These are phyloP conservation scores for Rhinoderma darwinii DNA, from an alignment of 2,113 vertebrate genomes.

Conservation along the genomic window DNA sequence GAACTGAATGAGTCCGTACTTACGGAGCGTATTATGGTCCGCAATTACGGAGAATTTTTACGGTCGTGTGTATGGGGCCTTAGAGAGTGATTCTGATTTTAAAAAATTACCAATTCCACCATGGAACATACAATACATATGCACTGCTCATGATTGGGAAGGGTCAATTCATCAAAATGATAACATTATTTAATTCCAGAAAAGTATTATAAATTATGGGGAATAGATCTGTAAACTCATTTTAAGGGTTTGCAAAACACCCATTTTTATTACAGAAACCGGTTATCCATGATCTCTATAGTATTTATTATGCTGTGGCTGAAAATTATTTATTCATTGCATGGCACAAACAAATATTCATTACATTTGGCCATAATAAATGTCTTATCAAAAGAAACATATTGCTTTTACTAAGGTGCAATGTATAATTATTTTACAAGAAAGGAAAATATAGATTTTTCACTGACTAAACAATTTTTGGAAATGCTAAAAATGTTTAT, in stretches of 20 bases:
- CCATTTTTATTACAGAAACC: slow-evolving; percentile 33
- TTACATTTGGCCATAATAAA: slow-evolving; percentile 32
- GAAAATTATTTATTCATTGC: slow-evolving; percentile 23
- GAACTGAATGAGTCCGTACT: no score
- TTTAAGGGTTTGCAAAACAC: neutral
- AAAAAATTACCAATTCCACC: no score
- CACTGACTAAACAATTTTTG: slow-evolving; percentile 19
- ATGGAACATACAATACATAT: neutral
- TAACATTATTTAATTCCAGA: neutral
- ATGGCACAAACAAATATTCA: slow-evolving; percentile 29
- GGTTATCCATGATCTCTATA: slow-evolving; percentile 9
- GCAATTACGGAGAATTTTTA: no score
- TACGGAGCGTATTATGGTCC: no score
- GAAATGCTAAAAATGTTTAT: neutral
- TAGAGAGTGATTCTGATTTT: no score
- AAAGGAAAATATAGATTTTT: slow-evolving; percentile 37
- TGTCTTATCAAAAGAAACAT: slow-evolving; percentile 42
- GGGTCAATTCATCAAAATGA: neutral
- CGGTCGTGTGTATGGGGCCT: no score
- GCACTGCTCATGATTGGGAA: neutral
- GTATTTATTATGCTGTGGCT: slow-evolving; percentile 34
- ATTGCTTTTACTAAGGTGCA: slow-evolving; percentile 15
- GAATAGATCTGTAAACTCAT: slow-evolving; percentile 11
- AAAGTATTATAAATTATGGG: neutral
- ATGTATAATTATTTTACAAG: slow-evolving; percentile 26